Evolutionary conservation across 35 echinoderm and acorn worm genomes (phyloP).

Genomic region (Holothuria glaberrima): DNA sequence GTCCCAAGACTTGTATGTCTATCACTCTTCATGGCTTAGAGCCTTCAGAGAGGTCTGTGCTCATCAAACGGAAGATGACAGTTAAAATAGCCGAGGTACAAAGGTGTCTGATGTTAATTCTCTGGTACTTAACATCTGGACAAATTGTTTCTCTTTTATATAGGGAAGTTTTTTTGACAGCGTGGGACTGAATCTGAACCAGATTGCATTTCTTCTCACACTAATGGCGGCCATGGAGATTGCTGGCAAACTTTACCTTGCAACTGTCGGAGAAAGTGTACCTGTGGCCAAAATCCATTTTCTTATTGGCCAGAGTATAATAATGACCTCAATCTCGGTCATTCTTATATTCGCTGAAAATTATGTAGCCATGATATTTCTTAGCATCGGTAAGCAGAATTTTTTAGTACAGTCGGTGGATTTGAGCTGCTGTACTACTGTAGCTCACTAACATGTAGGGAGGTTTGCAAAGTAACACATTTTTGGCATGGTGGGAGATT

Average conservation of each 20-base stretch:
- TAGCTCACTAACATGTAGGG: too few relatives aligned
- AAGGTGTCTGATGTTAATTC: conserved; percentile 1
- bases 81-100: background rate
- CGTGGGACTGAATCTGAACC: conserved; percentile 31
- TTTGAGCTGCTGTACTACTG: too few relatives aligned
- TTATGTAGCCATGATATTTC: conserved; percentile 58
- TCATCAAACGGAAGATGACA: too few relatives aligned
- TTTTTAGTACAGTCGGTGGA: conserved; percentile 3
- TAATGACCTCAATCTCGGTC: conserved; percentile 48
- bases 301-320: conserved; percentile 52
- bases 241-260: conserved; percentile 39
- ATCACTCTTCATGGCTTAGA: too few relatives aligned
- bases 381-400: conserved; percentile 55
- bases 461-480: too few relatives aligned
- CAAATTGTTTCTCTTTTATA: conserved; percentile 48
- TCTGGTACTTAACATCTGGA: conserved; percentile 41
- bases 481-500: too few relatives aligned
- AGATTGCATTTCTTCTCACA: conserved; percentile 38
- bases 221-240: conserved; percentile 49
- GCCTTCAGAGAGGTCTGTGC: too few relatives aligned
- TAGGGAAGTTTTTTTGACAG: conserved; percentile 63
- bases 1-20: too few relatives aligned
- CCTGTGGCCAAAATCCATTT: conserved; percentile 62
- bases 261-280: conserved; percentile 49
- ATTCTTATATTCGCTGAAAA: conserved; percentile 57